Base-by-base conservation (phyloP, 35 echinoderm and acorn worm species). In the Lytechinus pictus region DNA sequence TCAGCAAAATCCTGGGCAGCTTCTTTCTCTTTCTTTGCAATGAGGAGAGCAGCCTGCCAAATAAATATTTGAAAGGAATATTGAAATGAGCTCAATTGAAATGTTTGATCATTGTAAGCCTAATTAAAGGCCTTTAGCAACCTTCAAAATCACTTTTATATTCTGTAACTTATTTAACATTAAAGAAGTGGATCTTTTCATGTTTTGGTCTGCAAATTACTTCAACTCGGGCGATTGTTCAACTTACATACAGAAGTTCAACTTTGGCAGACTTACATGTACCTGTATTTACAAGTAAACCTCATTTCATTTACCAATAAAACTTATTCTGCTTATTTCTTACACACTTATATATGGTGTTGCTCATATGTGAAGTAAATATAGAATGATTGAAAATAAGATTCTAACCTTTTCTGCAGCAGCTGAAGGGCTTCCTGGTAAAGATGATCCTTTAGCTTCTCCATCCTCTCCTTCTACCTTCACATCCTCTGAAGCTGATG, bases 1-100 rank as follows among this genome's bases (percentile, higher is more conserved):
- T 99, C 94, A 3, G 97, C 94, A 89, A 96, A 99, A 56, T 99
- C 97, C 55, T 94, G 92, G 4, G 98, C 98, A 55, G 97, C 98
- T 95, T 99, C 89, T 14, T 93, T 96, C 94, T 99, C 98, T 21
- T 92, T 94, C 93, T 98, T 96, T 55, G 94, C 97, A 93, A 98
- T 97, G 86, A 95, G 87, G 86, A 95, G 95, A 21, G 98, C 97
- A 54, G 95, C 87, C 72, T 94, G 86, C 27, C 54, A 57, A 44
- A 7, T 2, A 61, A 61, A 54, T 24, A n/a, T 33, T 33, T 27
- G 87, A 33, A 6, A 28, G 27, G 21, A 7, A 2, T 7, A 51
- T 87, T 3, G 33, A 44, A 87, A 87, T 51, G n/a, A 51, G 8
- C 8, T 44, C 33, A 5, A 87, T 57, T 57, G 4, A 57, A 9